These are phyloP conservation scores for Panthera uncia DNA, from an alignment of 2,113 vertebrate genomes.

Conservation along the genomic window DNA sequence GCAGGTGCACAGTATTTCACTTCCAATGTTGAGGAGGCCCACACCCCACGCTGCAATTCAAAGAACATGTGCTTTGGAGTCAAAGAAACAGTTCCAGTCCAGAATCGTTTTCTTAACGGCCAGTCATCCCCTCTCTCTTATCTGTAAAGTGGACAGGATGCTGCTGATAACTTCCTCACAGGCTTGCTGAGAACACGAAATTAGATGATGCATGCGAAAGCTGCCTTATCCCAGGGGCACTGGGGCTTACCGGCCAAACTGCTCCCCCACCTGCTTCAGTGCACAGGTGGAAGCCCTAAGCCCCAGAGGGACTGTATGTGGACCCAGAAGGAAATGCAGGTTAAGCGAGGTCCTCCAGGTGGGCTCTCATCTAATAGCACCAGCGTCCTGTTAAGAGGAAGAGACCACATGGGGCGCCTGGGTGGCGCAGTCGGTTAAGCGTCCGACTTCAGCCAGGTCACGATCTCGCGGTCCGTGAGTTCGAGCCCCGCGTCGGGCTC, in stretches of 20 bases:
- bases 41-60: not conserved
- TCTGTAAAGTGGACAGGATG: not conserved
- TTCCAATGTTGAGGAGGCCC: not conserved
- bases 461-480: too few species aligned
- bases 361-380: not conserved
- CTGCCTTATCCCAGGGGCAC: not conserved
- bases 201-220: not conserved
- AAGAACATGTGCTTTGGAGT: not conserved
- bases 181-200: not conserved
- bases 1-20: not conserved
- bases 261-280: too few species aligned
- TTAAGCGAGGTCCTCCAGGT: not conserved
- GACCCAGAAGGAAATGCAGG: not conserved
- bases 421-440: too few species aligned
- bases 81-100: not conserved
- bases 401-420: too few species aligned
- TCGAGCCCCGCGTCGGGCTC: too few species aligned
- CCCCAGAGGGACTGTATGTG: not conserved
- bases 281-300: not conserved
- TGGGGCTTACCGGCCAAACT: not conserved
- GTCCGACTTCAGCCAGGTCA: too few species aligned
- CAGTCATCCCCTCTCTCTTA: not conserved
- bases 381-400: not conserved
- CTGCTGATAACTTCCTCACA: not conserved
- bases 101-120: not conserved